Evolutionary conservation across 2,797 vertebrate genomes (phyloP).

Genomic region (Arrhamphus sclerolepis): DNA sequence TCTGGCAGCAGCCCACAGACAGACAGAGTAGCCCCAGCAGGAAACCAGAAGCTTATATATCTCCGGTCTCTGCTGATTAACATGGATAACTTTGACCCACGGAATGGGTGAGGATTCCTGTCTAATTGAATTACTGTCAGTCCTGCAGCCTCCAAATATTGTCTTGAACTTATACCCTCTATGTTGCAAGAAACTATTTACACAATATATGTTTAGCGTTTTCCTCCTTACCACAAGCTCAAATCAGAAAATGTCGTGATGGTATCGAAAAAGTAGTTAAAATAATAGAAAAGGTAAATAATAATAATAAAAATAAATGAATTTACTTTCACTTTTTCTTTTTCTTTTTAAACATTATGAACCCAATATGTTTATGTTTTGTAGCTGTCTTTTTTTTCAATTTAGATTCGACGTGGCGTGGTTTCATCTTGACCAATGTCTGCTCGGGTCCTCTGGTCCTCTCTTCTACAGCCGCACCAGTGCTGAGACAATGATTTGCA

Average conservation of each 20-base stretch:
- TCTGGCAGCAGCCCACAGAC: slow-evolving; percentile 38
- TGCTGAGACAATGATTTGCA: too few species aligned
- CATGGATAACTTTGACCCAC: slow-evolving; percentile 87
- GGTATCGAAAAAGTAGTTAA: background rate
- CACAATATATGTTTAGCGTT: slow-evolving; percentile 42
- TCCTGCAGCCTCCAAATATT: slow-evolving; percentile 85
- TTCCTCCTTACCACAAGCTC: background rate
- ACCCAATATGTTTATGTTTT: too few species aligned
- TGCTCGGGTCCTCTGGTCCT: too few species aligned
- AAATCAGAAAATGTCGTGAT: background rate
- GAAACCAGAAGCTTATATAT: slow-evolving; percentile 79
- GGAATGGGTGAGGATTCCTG: slow-evolving; percentile 83
- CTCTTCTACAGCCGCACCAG: too few species aligned
- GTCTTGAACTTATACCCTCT: slow-evolving; percentile 84
- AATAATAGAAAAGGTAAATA: background rate
- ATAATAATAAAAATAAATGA: too few species aligned
- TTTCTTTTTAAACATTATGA: too few species aligned
- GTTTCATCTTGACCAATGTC: too few species aligned
- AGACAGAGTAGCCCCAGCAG: slow-evolving; percentile 71
- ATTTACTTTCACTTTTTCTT: too few species aligned
- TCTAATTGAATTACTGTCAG: slow-evolving; percentile 91
- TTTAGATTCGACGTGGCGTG: too few species aligned
- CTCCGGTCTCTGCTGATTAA: slow-evolving; percentile 82
- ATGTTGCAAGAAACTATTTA: slow-evolving; percentile 65
- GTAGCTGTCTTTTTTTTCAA: too few species aligned